A percentile compares a stretch with the other conserved stretches of the same genome.
Conservation (phyloP, 2,113 vertebrate genomes). For the Amia ocellicauda region DNA sequence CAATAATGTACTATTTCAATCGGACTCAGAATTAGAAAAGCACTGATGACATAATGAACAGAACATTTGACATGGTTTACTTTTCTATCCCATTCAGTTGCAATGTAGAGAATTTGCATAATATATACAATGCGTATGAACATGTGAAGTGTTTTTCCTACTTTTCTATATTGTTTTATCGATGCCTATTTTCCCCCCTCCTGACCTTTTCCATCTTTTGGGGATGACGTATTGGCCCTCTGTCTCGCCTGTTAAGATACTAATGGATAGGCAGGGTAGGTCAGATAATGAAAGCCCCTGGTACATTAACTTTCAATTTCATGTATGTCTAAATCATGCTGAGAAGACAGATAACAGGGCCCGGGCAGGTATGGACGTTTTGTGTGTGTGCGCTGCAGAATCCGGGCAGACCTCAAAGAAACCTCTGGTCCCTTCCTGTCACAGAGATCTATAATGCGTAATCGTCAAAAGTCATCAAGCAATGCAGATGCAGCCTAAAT, state of each 20-base stretch:
- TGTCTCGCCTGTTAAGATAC: constrained; percentile 63
- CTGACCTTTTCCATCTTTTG: constrained; percentile 70
- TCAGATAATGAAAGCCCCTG: constrained; percentile 79
- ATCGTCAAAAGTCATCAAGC: too few relatives aligned
- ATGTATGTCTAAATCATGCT: constrained; percentile 73
- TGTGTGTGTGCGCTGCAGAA: too few relatives aligned
- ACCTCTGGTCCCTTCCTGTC: too few relatives aligned
- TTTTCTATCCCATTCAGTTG: not conserved
- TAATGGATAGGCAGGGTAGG: constrained; percentile 70
- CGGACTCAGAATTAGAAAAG: not conserved
- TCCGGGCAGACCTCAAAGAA: too few relatives aligned
- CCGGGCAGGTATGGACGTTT: constrained; percentile 25
- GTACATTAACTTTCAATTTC: constrained; percentile 81
- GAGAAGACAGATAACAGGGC: constrained; percentile 67
- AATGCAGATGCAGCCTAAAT: too few relatives aligned
- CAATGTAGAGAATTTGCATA: not conserved
- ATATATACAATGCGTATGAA: not conserved
- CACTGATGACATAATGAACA: not conserved
- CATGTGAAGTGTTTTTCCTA: not conserved
- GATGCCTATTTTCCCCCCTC: constrained; percentile 60
- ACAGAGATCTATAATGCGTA: too few relatives aligned
- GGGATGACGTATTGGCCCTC: constrained; percentile 73
- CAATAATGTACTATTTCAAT: too few relatives aligned
- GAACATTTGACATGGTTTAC: too few relatives aligned
- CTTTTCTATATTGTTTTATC: constrained; percentile 53